Percentiles rank a stretch among this genome's conserved stretches.
Conservation (phyloP, 2,888 invertebrate genomes). For the Pyrocoelia pectoralis region DNA sequence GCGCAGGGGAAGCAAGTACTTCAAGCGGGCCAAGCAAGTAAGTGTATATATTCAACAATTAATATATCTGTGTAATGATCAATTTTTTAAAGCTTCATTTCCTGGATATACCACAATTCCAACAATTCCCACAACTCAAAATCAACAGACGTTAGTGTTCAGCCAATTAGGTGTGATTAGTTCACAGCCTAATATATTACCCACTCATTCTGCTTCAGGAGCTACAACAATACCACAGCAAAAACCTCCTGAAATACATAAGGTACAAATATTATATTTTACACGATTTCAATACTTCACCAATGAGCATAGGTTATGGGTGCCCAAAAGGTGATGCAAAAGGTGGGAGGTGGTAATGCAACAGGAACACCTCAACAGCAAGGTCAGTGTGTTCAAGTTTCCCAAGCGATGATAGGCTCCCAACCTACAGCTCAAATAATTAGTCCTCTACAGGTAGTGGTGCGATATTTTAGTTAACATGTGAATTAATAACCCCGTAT, state of each 20-base stretch:
- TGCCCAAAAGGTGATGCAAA: constrained; percentile 65
- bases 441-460: constrained; percentile 71
- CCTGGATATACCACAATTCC: constrained; percentile 83
- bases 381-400: constrained; percentile 77
- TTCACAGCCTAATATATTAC: constrained; percentile 72
- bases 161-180: constrained; percentile 75
- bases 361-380: constrained; percentile 66
- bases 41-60: constrained; percentile 42
- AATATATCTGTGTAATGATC: background rate
- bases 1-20: constrained; percentile 78
- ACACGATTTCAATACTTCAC: no score
- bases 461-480: background rate
- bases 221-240: constrained; percentile 61
- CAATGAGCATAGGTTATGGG: constrained; percentile 53
- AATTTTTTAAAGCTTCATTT: constrained; percentile 63
- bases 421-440: constrained; percentile 78
- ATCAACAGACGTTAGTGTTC: constrained; percentile 79
- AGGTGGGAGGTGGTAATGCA: constrained; percentile 59
- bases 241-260: constrained; percentile 72
- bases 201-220: constrained; percentile 67
- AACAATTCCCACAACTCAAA: constrained; percentile 78
- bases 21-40: constrained; percentile 69
- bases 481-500: constrained; percentile 16
- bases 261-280: constrained; percentile 68
- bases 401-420: constrained; percentile 71